Evolutionary conservation across 2,888 invertebrate species (phyloP).

Genomic region (Apamea anceps): DNA sequence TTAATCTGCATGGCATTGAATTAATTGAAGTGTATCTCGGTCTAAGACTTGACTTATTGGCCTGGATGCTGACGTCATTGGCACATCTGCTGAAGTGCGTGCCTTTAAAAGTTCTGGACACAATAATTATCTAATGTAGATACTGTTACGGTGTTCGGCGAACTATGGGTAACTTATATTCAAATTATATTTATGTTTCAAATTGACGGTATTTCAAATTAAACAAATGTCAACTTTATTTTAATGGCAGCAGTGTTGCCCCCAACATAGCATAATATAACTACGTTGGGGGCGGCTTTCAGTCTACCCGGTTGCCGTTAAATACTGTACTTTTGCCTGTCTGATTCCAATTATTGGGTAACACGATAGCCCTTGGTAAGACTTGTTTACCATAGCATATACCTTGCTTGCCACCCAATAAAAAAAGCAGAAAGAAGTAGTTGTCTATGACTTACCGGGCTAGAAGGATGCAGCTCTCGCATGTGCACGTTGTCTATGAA

Average conservation of each 20-base stretch:
- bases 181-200: no score
- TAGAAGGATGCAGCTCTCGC: conserved; percentile 93
- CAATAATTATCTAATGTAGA: background rate
- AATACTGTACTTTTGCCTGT: no score
- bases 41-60: background rate
- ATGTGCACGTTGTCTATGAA: conserved; percentile 97
- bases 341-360: no score
- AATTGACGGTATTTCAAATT: no score
- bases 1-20: conserved; percentile 32
- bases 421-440: background rate
- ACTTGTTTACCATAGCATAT: background rate
- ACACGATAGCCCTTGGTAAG: background rate
- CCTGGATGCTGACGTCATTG: background rate
- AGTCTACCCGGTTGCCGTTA: no score
- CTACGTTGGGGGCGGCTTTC: no score
- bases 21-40: conserved; percentile 14
- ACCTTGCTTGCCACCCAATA: no score
- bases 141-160: no score
- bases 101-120: background rate
- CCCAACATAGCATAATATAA: no score
- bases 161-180: no score
- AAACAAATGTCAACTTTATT: no score
- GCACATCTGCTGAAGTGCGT: conserved; percentile 16
- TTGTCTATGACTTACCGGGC: conserved; percentile 89
- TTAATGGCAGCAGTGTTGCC: background rate